Base-by-base conservation (phyloP, 92 coral and sea anemone genomes). In the Parazoanthus darwini region DNA sequence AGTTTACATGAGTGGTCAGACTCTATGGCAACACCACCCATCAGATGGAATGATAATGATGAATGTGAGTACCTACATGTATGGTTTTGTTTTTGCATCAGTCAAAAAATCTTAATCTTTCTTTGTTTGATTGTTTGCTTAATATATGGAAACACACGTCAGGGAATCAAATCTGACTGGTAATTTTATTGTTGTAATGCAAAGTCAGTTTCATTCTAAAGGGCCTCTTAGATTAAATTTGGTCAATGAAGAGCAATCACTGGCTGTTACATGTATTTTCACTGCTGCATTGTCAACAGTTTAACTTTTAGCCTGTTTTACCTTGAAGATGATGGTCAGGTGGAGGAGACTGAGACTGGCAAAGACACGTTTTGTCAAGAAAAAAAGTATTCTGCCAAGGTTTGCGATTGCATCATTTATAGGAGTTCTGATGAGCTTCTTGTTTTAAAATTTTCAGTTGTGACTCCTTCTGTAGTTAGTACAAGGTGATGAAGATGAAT, bases 1-100 rank as follows among this genome's bases (percentile, higher is more conserved):
- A 8, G 65, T 43, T 14, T 39, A 5, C 37, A 82, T 82, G 86
- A 82, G 42, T 82, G 86, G 86, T 82, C 86, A 8, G 86, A 82
- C 10, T 82, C 86, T 29, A 82, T 82, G 86, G 86, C 86, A 44
- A 82, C 86, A 8, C 86, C 86, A 67, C 86, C 86, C 4, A 67
- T 82, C 72, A 82, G 48, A 68, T 82, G 86, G 86, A 82, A 56
- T 82, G 86, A 82, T 46, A 9, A 14, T n/a, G 75, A 23, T 6
- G 42, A 68, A 70, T 18, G 86, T 82, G 46, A 68, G 77, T 23
- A 15, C 25, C 8, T 6, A 29, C 33, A 29, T 29, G 33, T 29
- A 5, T 70, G 35, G n/a, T 72, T 72, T 29, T 72, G 39, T 29
- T 72, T 72, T 2, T 39, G 42, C 76, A 29, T n/a, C 37, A 26